Evolutionary conservation across 2,888 invertebrate species (phyloP).

Genomic region (Melitaea athalia): DNA sequence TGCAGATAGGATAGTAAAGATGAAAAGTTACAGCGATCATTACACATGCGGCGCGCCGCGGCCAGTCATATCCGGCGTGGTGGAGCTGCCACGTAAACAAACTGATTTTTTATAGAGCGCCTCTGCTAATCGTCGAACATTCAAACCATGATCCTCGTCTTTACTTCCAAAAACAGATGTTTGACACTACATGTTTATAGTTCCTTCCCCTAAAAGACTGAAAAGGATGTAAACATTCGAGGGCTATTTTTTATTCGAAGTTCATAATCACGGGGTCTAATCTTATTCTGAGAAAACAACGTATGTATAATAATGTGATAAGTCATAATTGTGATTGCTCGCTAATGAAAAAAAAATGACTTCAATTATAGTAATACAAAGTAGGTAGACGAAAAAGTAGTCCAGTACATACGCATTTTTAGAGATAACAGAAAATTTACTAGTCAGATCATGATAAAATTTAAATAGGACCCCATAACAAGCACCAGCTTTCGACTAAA

Average conservation of each 20-base stretch:
- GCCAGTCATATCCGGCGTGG: slow-evolving; percentile 62
- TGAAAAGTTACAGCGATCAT: slow-evolving; percentile 57
- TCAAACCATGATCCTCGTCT: slow-evolving; percentile 37
- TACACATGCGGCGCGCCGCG: slow-evolving; percentile 53
- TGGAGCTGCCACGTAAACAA: slow-evolving; percentile 67
- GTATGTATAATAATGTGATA: no score
- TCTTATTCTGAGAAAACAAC: no score
- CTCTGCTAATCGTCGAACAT: slow-evolving; percentile 63
- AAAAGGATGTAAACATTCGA: not conserved
- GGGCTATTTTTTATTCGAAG: not conserved
- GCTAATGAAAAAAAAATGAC: no score
- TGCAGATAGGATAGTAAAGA: slow-evolving; percentile 40
- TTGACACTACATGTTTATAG: slow-evolving; percentile 10
- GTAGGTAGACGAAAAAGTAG: no score
- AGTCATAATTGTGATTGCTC: no score
- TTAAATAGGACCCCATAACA: no score
- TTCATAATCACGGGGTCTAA: not conserved
- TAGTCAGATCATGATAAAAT: no score
- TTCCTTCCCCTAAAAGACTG: slow-evolving; percentile 4
- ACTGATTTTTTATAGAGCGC: slow-evolving; percentile 75
- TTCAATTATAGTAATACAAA: no score
- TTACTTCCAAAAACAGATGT: slow-evolving; percentile 36
- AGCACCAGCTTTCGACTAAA: no score
- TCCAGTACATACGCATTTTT: no score
- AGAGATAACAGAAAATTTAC: no score